Percentiles rank a stretch among this genome's conserved stretches.
phyloP scores from a whole-genome alignment of 64 coral and sea anemone species.

The Actinia tenebrosa region DNA sequence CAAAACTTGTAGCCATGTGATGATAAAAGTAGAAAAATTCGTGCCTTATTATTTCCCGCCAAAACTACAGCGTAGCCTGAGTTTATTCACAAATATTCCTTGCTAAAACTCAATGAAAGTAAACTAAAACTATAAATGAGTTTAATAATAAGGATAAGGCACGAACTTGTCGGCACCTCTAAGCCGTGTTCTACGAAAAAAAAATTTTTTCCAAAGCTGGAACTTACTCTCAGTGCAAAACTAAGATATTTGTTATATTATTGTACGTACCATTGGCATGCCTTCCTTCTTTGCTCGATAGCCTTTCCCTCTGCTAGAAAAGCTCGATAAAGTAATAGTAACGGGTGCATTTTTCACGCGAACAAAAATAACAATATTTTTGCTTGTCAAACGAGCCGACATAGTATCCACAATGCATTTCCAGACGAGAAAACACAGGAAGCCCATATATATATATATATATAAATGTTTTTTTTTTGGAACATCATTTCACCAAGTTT shows the following conservation, averaged over 20 bases:
- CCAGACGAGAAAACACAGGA: neutral
- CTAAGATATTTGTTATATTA: neutral
- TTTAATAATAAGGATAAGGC: neutral
- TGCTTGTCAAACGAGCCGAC: neutral
- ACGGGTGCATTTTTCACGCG: constrained; percentile 38
- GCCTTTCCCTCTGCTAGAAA: constrained; percentile 52
- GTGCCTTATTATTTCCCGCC: neutral
- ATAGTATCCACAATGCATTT: neutral
- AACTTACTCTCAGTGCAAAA: neutral
- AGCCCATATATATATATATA: neutral
- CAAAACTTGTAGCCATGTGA: neutral
- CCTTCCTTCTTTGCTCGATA: constrained; percentile 51
- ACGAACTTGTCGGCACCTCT: neutral
- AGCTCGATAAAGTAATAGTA: constrained; percentile 46
- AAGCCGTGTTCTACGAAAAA: neutral
- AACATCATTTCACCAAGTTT: too few relatives aligned
- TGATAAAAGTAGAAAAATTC: too few relatives aligned
- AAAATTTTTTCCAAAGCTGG: neutral
- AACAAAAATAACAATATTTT: neutral
- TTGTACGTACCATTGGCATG: constrained; percentile 53
- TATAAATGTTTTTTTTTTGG: too few relatives aligned
- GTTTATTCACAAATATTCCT: too few relatives aligned
- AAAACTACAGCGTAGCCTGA: neutral
- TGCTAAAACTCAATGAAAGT: too few relatives aligned
- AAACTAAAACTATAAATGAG: neutral